A percentile compares a stretch with the other conserved stretches of the same genome.
These are phyloP conservation scores for Drosophila testacea DNA, from an alignment of 2,888 invertebrate species.

Conservation along the genomic window DNA sequence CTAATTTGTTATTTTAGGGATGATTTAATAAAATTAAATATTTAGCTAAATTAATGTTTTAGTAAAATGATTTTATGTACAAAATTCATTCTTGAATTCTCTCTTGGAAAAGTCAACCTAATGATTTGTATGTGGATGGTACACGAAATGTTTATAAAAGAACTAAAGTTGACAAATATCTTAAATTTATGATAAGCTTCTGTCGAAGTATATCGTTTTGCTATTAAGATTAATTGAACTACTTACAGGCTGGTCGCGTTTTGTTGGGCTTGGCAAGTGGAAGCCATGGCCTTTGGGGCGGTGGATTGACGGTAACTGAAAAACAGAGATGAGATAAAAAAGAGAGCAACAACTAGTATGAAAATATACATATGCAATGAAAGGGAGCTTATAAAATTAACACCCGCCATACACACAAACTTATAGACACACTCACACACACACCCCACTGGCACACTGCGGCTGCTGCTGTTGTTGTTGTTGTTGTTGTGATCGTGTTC, in stretches of 20 bases:
- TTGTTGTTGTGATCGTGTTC: slow-evolving; percentile 32
- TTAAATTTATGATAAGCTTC: too few relatives aligned
- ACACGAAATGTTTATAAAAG: too few relatives aligned
- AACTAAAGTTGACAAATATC: too few relatives aligned
- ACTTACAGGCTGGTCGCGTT: slow-evolving; percentile 96
- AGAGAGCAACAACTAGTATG: slow-evolving; percentile 45
- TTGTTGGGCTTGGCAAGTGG: slow-evolving; percentile 95
- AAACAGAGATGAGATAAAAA: slow-evolving; percentile 76
- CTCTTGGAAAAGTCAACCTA: too few relatives aligned
- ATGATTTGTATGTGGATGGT: too few relatives aligned
- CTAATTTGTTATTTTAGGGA: too few relatives aligned
- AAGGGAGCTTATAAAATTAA: slow-evolving; percentile 55
- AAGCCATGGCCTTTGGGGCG: slow-evolving; percentile 98
- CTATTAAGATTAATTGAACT: slow-evolving; percentile 19
- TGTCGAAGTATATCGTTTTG: too few relatives aligned
- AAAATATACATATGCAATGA: slow-evolving; percentile 24
- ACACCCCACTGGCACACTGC: slow-evolving; percentile 49
- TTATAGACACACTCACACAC: slow-evolving; percentile 3
- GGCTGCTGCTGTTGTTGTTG: slow-evolving; percentile 8
- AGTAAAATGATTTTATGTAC: too few relatives aligned
- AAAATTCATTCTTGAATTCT: too few relatives aligned
- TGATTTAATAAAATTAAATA: too few relatives aligned
- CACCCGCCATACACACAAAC: slow-evolving; percentile 40
- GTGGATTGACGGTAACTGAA: slow-evolving; percentile 95
- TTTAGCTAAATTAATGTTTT: too few relatives aligned